A percentile compares a stretch with the other conserved stretches of the same genome.
Evolutionary conservation across 2,888 invertebrate genomes (phyloP).

Genomic region (Noctua pronuba): DNA sequence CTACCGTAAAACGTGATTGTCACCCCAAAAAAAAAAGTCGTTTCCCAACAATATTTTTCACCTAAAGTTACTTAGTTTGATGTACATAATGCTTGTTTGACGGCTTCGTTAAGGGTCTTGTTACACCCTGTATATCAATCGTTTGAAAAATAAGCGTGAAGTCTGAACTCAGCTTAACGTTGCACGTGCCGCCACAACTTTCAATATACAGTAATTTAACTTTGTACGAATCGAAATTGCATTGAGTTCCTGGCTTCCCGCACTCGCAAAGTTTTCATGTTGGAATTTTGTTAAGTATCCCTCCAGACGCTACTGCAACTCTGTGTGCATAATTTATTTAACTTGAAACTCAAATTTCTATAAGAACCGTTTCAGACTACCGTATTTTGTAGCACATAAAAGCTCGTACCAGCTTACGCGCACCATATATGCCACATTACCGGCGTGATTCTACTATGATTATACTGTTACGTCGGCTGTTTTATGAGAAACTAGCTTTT

Average conservation of each 20-base stretch:
- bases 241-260: background rate
- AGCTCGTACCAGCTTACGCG: background rate
- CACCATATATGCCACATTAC: background rate
- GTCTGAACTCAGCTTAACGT: background rate
- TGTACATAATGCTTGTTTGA: too few relatives aligned
- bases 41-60: too few relatives aligned
- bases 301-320: background rate
- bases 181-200: conserved; percentile 2
- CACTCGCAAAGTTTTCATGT: background rate
- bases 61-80: too few relatives aligned
- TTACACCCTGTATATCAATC: too few relatives aligned
- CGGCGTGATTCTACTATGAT: background rate
- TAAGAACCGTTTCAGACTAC: background rate
- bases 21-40: too few relatives aligned
- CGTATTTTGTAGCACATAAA: background rate
- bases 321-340: background rate
- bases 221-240: conserved; percentile 3
- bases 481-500: too few relatives aligned
- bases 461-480: too few relatives aligned
- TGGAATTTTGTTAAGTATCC: conserved; percentile 9
- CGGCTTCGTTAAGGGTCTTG: too few relatives aligned
- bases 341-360: background rate
- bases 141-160: background rate
- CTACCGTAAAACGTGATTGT: too few relatives aligned
- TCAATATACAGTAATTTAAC: conserved; percentile 25